Conservation (phyloP, 2,797 vertebrate genomes). For the Sebastes kiyomatsui region DNA sequence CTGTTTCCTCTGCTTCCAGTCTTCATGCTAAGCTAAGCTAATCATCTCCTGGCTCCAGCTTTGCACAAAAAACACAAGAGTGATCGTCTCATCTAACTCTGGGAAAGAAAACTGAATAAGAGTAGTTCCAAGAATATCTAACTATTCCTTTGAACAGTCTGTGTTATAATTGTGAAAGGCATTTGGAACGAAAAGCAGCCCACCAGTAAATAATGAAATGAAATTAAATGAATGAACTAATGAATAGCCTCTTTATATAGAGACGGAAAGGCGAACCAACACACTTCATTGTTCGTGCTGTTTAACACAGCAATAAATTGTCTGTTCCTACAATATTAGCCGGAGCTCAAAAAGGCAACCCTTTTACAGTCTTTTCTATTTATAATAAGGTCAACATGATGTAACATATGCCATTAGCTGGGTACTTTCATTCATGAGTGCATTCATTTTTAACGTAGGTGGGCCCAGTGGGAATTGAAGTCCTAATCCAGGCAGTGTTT, state of each 20-base stretch:
- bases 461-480: constrained; percentile 23
- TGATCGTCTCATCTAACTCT: not conserved
- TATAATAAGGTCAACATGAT: constrained; percentile 40
- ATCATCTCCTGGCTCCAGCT: not conserved
- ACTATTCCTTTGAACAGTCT: not conserved
- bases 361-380: constrained; percentile 23
- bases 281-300: not conserved
- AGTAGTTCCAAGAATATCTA: not conserved
- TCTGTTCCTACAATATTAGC: not conserved
- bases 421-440: constrained; percentile 42
- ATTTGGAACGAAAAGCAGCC: not conserved
- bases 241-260: not conserved
- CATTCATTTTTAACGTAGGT: constrained; percentile 35
- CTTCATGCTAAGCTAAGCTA: not conserved
- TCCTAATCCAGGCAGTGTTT: constrained; percentile 35
- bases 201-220: not conserved
- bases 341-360: not conserved
- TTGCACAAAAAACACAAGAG: not conserved
- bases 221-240: not conserved
- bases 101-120: not conserved
- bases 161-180: not conserved
- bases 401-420: constrained; percentile 40
- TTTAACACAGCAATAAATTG: not conserved
- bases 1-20: not conserved
- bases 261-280: not conserved